Evolutionary conservation across 2,888 invertebrate genomes (phyloP), one percentile per base, ranked within the genome.

Genomic region (Drosophila incognita): DNA sequence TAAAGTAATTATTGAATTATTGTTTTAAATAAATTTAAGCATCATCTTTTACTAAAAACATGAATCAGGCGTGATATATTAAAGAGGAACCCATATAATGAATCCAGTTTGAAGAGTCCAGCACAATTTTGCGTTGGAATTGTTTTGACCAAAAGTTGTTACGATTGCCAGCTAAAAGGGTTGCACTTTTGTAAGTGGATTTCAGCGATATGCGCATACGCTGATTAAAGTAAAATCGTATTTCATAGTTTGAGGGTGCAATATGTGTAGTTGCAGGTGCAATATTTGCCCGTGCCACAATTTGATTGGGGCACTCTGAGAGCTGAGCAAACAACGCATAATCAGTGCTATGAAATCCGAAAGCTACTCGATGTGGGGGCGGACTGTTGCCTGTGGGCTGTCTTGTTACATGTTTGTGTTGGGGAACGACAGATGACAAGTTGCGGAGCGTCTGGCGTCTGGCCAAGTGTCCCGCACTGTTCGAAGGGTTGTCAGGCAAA

Each of bases 261-360:
- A 31, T 27, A 56, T 38, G 36, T 36, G 27, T 18, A 36, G 18
- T 11, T 56, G 52, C 63, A 64, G 54, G 52, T 53, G 24, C n/a
- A 52, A 35, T 53, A 35, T 53, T 57, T 62, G 33, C n/a, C 57
- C 40, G 24, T 63, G 73, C 66, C 63, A 52, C 56, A 65, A 67
- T 76, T 83, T 64, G 53, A 64, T 66, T 73, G 60, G 59, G 56
- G 40, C 60, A 58, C 36, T 62, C 53, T 71, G 65, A 87, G 75
- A 75, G 72, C 63, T 66, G 60, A 48, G 69, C 69, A 83, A 88
- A 83, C 72, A 88, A 52, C 67, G 58, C 58, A 62, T 76, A 83
- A 86, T 87, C 84, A 75, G 66, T 51, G 66, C 74, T 69, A 65
- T 78, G 65, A 77, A 82, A 89, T 79, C 79, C 53, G 82, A 84